Base-by-base conservation (phyloP, 2,113 vertebrate genomes). In the Pristiophorus japonicus region DNA sequence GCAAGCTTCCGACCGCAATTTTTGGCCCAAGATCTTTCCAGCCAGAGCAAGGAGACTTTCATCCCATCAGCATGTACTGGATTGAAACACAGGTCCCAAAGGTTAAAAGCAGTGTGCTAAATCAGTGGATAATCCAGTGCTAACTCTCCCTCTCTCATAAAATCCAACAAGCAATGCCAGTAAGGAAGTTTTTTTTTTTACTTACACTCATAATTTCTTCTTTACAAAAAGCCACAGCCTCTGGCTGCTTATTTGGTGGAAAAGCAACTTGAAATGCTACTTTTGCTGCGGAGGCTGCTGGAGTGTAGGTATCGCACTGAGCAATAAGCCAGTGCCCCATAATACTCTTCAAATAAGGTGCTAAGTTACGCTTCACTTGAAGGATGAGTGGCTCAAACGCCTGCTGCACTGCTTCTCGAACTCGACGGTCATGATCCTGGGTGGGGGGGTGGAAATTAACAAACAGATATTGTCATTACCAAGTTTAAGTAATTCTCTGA, bases 271-370 rank as follows among this genome's bases (percentile, higher is more conserved):
- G 98, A 96, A 99, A 99, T 95, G 99, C 99, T 93, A 97, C 96
- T 96, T 97, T 98, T 3, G 99, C 99, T 91, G 99, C 98, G 16
- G 98, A 98, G 51, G 99, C 99, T 85, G 99, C 99, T 59, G 99
- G 99, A 4, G 97, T 97, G n/a, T 99, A 98, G 30, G 98, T 98
- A 96, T 99, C 99, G 96, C 99, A 99, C 63, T 99, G 99, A 96
- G 98, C 98, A 96, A 99, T 97, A n/a, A 99, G 98, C 99, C 99
- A 99, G 96, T 99, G 98, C 84, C 99, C 99, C 99, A 99, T 99
- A 95, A 99, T 97, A 96, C 97, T 98, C 97, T 99, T 99, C 96
- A 99, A 98, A 96, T 98, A 98, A 70, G 99, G 99, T 95, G 99
- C 99, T 96, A 99, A 97, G 95, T 98, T 98, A 96, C 99, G 98